Base-by-base conservation (phyloP, 2,888 invertebrate genomes). In the Trisateles emortualis region DNA sequence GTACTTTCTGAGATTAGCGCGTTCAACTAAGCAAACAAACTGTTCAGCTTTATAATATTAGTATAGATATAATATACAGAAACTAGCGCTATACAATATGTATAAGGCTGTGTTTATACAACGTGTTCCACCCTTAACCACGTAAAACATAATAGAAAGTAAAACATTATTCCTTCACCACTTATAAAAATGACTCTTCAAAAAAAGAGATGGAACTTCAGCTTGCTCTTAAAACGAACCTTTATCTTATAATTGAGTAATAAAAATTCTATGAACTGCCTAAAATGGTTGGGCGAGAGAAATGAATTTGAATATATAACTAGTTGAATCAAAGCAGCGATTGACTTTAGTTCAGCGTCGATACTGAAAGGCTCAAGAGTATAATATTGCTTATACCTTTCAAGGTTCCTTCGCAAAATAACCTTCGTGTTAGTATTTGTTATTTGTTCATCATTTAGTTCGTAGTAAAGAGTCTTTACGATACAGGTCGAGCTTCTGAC, bases 291-390 rank as follows among this genome's bases (percentile, higher is more conserved):
- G 19, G 16, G 8, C 30, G 55, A 35, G 41, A 48, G 52, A 59
- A 58, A 57, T 33, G 4, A 61, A 61, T 70, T 59, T 64, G 48
- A 64, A 61, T 62, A 52, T 3, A 46, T 55, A 63, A 62, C 24
- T 50, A 40, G 30, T 40, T 52, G 48, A 68, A 65, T 67, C 59
- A 65, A 64, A 68, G 44, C 47, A 42, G 41, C 10, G 17, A 63
- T 62, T 58, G 50, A 14, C 29, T 52, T 32, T 36, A 47, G 38
- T 53, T 48, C 26, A 55, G 42, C 44, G 36, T 35, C 19, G 33
- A 52, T 45, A 46, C 44, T 50, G 22, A 5, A 46, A 52, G 13
- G 13, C 38, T 45, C 29, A 48, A 52, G 48, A 58, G 42, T 53
- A 47, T 46, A 22, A 55, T 48, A 52, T 59, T 42, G 52, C 43